These are phyloP conservation scores for Platycheirus albimanus DNA, from an alignment of 2,888 invertebrate genomes.

Conservation along the genomic window DNA sequence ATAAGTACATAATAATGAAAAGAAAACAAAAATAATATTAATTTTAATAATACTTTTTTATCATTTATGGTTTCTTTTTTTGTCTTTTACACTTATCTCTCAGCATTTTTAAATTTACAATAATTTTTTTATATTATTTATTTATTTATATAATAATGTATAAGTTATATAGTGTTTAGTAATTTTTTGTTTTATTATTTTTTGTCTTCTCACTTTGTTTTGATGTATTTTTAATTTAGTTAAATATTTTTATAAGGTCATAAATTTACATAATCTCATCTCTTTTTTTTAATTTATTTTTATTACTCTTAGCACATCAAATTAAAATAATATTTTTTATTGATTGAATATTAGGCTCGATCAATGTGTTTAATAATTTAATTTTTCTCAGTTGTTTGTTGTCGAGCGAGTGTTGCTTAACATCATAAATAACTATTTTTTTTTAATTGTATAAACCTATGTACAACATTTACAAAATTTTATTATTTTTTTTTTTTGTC, in stretches of 20 bases:
- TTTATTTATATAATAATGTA: slow-evolving; percentile 33
- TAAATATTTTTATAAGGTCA: slow-evolving; percentile 43
- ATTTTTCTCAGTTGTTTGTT: slow-evolving; percentile 13
- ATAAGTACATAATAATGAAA: slow-evolving; percentile 51
- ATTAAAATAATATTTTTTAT: slow-evolving; percentile 33
- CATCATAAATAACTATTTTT: slow-evolving; percentile 42
- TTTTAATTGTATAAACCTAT: slow-evolving; percentile 64
- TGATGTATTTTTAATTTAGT: slow-evolving; percentile 41
- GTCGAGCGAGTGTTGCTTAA: slow-evolving; percentile 30
- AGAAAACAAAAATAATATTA: slow-evolving; percentile 39
- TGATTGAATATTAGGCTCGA: slow-evolving; percentile 58
- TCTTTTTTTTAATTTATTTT: neutral
- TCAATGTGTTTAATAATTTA: slow-evolving; percentile 38
- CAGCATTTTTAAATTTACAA: slow-evolving; percentile 58
- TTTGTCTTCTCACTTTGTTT: slow-evolving; percentile 40
- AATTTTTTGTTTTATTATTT: slow-evolving; percentile 4
- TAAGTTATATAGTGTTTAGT: slow-evolving; percentile 51
- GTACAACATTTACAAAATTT: slow-evolving; percentile 69
- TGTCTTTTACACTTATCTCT: slow-evolving; percentile 40
- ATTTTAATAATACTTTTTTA: slow-evolving; percentile 63
- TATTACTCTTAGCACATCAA: slow-evolving; percentile 23
- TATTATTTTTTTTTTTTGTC: no score
- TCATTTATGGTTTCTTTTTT: slow-evolving; percentile 17
- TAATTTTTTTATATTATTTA: slow-evolving; percentile 33
- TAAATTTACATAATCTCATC: slow-evolving; percentile 26